These are phyloP conservation scores for Syrista parreyssii DNA, from an alignment of 2,888 invertebrate genomes.

Conservation along the genomic window DNA sequence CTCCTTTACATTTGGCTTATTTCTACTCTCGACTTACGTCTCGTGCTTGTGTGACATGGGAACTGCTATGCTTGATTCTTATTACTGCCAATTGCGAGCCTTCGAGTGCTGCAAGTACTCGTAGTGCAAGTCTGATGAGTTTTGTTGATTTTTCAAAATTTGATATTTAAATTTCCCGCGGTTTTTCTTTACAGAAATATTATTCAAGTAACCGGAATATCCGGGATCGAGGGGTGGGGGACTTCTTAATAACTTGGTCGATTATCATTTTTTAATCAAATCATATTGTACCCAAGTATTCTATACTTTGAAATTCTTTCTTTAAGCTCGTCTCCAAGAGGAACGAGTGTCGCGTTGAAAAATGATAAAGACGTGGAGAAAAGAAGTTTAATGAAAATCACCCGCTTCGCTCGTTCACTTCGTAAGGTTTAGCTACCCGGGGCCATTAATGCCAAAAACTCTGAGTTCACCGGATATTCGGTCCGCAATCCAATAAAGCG, in stretches of 20 bases:
- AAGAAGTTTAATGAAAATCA: not conserved
- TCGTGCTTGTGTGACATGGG: not conserved
- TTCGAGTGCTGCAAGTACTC: too few species aligned
- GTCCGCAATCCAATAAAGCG: not conserved
- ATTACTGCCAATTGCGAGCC: not conserved
- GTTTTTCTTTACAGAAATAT: too few species aligned
- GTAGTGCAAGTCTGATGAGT: not conserved
- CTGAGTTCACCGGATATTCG: not conserved
- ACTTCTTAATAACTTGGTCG: not conserved
- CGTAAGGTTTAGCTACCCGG: not conserved
- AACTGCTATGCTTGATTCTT: not conserved
- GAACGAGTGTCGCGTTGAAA: not conserved
- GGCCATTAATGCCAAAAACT: not conserved
- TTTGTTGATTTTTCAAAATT: too few species aligned
- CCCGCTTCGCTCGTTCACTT: not conserved
- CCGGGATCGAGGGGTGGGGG: rapidly evolving
- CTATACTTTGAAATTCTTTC: not conserved
- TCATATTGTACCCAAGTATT: not conserved
- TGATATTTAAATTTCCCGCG: too few species aligned
- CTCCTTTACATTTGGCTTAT: not conserved
- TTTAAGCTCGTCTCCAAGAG: not conserved
- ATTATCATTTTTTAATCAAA: not conserved
- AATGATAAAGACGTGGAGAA: not conserved
- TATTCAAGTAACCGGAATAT: too few species aligned
- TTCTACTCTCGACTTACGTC: not conserved